A percentile compares a stretch with the other conserved stretches of the same genome.
phyloP scores from a whole-genome alignment of 2,888 invertebrate genomes.

The Hylaea fasciaria region DNA sequence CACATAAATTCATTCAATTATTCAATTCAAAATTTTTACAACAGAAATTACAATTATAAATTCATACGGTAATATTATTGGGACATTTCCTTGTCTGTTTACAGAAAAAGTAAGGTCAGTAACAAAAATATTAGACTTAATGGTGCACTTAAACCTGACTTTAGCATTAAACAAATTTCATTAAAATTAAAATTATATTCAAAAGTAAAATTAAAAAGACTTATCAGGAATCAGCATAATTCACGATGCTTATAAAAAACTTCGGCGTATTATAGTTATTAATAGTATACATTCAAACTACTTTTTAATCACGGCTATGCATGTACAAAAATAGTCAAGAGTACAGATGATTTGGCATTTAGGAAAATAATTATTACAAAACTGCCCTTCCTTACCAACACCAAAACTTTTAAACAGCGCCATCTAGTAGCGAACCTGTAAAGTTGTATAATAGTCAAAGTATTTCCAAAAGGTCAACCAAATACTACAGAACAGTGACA shows the following conservation, averaged over 20 bases:
- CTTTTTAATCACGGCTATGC: conserved; percentile 14
- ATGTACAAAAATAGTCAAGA: conserved; percentile 30
- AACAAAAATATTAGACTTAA: conserved; percentile 29
- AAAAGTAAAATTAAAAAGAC: conserved; percentile 12
- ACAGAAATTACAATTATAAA: background rate
- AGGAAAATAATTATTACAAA: background rate
- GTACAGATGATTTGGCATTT: conserved; percentile 18
- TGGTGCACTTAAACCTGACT: conserved; percentile 35
- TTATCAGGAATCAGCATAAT: conserved; percentile 21
- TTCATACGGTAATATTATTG: background rate
- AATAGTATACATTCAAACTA: conserved; percentile 17
- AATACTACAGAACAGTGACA: too few relatives aligned
- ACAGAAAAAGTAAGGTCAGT: background rate
- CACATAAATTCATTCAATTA: conserved; percentile 49
- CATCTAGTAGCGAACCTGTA: conserved; percentile 4
- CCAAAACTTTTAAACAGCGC: background rate
- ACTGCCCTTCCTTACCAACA: too few relatives aligned
- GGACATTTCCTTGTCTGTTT: background rate
- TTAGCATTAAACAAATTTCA: conserved; percentile 27
- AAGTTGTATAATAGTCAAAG: conserved; percentile 1
- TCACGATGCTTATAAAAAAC: conserved; percentile 10
- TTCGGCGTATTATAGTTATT: background rate
- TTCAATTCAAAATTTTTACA: conserved; percentile 54
- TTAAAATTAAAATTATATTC: conserved; percentile 25
- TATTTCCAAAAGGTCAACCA: too few relatives aligned